phyloP scores from a whole-genome alignment of 2,888 invertebrate genomes.

The Smittia sp. region DNA sequence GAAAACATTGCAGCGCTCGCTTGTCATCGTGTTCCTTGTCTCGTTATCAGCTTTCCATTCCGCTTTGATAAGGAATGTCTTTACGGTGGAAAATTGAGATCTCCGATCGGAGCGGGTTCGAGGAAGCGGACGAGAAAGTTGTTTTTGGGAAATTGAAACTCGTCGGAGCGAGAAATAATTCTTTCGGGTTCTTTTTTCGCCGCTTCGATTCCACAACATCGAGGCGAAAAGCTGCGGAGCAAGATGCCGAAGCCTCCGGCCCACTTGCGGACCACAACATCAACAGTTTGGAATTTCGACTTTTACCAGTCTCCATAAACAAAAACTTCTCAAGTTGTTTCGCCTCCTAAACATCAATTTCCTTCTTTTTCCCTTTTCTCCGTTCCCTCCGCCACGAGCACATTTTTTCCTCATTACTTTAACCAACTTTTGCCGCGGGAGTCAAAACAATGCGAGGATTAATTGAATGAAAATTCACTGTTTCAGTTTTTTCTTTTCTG shows the following conservation, averaged over 20 bases:
- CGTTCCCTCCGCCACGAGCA: not conserved
- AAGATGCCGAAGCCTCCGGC: not conserved
- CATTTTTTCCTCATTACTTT: constrained; percentile 9
- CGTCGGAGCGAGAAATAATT: constrained; percentile 25
- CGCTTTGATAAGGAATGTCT: not conserved
- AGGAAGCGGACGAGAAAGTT: not conserved
- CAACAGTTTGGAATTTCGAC: too few relatives aligned
- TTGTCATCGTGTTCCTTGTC: constrained; percentile 4
- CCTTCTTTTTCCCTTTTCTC: not conserved
- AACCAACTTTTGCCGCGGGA: not conserved
- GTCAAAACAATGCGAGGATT: not conserved
- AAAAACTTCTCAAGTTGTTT: too few relatives aligned
- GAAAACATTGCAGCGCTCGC: not conserved
- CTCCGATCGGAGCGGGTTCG: not conserved
- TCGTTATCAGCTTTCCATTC: not conserved
- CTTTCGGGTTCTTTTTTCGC: constrained; percentile 8
- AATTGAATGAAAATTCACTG: constrained; percentile 6
- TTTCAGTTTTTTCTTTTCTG: constrained; percentile 1
- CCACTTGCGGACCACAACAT: not conserved
- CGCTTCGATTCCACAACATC: not conserved
- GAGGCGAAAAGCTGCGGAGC: not conserved
- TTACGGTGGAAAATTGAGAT: not conserved
- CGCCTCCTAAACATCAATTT: not conserved
- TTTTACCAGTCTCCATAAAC: too few relatives aligned
- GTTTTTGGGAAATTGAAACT: constrained; percentile 24